Percentiles rank a stretch among this genome's conserved stretches.
Evolutionary conservation across 2,113 vertebrate genomes (phyloP).

Genomic region (Trinectes maculatus): DNA sequence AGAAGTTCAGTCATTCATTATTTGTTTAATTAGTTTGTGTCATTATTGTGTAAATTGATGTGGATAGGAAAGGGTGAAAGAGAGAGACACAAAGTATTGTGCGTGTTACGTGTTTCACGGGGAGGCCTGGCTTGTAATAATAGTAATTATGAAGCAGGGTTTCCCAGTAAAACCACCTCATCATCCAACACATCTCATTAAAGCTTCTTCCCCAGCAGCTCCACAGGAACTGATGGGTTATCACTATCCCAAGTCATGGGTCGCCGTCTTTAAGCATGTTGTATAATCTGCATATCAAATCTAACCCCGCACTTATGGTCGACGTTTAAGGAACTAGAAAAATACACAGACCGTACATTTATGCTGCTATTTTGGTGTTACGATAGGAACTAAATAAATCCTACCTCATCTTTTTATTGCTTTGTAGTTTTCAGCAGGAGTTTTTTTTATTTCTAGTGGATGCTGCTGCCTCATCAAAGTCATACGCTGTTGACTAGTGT

Average conservation of each 20-base stretch:
- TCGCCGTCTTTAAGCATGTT: conserved; percentile 1
- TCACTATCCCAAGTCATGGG: not conserved
- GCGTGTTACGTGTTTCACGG: conserved; percentile 37
- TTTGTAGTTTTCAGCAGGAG: conserved; percentile 5
- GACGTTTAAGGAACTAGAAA: conserved; percentile 24
- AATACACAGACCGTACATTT: conserved; percentile 3
- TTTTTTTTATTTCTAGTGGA: too few relatives aligned
- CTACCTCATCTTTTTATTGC: not conserved
- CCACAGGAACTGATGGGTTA: conserved; percentile 21
- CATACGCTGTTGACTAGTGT: conserved; percentile 17
- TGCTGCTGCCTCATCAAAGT: conserved; percentile 8
- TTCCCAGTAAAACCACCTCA: conserved; percentile 60
- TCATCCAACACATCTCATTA: conserved; percentile 52
- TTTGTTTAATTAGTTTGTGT: too few relatives aligned
- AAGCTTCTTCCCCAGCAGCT: conserved; percentile 14
- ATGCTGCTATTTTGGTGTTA: conserved; percentile 7
- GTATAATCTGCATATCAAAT: conserved; percentile 15
- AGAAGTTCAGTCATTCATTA: too few relatives aligned
- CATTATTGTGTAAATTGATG: too few relatives aligned
- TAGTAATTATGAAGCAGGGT: conserved; percentile 56
- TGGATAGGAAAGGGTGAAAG: conserved; percentile 31
- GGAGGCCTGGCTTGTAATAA: conserved; percentile 54
- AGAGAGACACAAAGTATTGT: not conserved
- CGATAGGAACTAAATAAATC: conserved; percentile 14
- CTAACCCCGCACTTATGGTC: conserved; percentile 16